Conservation (phyloP, 1,140 invertebrate genomes). For the Latrodectus geometricus region DNA sequence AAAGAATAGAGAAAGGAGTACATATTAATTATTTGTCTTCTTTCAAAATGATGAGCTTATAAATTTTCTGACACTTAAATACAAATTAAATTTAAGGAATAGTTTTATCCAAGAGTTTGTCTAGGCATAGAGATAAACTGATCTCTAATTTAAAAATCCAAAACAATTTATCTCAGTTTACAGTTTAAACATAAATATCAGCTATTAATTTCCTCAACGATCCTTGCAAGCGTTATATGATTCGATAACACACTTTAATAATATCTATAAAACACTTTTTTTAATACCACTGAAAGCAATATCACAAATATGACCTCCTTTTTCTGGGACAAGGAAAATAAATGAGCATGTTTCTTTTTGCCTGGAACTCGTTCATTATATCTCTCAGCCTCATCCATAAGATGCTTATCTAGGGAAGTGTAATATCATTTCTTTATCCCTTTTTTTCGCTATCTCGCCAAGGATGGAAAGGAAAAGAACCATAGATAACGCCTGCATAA, state of each 20-base stretch:
- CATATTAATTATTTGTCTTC: no score
- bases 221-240: background rate
- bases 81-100: no score
- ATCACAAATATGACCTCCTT: conserved; percentile 1
- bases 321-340: conserved; percentile 7
- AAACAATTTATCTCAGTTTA: no score
- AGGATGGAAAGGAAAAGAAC: background rate
- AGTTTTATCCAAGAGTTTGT: no score
- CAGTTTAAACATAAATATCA: no score
- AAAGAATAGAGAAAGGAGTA: no score
- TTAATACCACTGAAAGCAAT: background rate
- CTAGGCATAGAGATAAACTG: no score
- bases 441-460: background rate
- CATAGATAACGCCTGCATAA: background rate
- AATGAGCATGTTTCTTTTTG: background rate
- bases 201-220: no score
- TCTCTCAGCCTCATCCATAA: background rate
- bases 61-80: no score
- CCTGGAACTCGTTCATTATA: background rate
- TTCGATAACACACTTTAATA: background rate
- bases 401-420: conserved; percentile 9
- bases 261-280: background rate
- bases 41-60: no score
- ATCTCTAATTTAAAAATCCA: no score
- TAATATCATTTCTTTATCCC: background rate